Base-by-base conservation (phyloP, 2,113 vertebrate species). In the Rhabdornis inornatus region DNA sequence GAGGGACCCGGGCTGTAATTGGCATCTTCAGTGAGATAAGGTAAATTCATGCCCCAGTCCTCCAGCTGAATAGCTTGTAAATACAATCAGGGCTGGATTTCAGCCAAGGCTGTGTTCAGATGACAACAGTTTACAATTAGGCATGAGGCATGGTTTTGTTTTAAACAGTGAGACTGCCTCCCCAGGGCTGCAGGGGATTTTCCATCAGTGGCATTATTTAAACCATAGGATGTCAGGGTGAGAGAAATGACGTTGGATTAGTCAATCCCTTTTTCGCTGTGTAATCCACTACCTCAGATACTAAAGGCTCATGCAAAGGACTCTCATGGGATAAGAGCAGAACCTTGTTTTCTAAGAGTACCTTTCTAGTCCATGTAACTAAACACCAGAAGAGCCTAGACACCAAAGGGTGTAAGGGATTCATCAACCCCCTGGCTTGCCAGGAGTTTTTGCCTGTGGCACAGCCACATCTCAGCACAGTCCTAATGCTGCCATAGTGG, bases 121-220 rank as follows among this genome's bases (percentile, higher is more conserved):
- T 92, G 83, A 96, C 86, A 81, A 12, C 2, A 7, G 65, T 83
- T 83, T 70, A 50, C 61, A 53, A 27, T 42, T 69, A 70, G 71
- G 82, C 94, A 75, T 25, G 91, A 93, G 72, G 72, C 71, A 66
- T 44, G 69, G 72, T 70, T 95, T 90, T 86, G 75, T 94, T 92
- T 90, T 52, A 63, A 93, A 76, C 27, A 6, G 45, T 81, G 86
- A 66, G 37, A 50, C 45, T 72, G 39, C 31, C 42, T 81, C 88
- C 78, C 64, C 16, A 70, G 71, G 75, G 83, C 79, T 90, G 64
- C 16, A 59, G 24, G 65, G 68, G 42, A 89, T 92, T 93, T 90
- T 90, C 57, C 53, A 66, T 37, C 52, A n/a, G 53, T 61, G 63
- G 8, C 20, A 39, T 78, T 74, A 68, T 75, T 91, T 82, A 82